Evolutionary conservation across 2,888 invertebrate genomes (phyloP), one percentile per base, ranked within the genome.

Genomic region (Phyto melanocephala): DNA sequence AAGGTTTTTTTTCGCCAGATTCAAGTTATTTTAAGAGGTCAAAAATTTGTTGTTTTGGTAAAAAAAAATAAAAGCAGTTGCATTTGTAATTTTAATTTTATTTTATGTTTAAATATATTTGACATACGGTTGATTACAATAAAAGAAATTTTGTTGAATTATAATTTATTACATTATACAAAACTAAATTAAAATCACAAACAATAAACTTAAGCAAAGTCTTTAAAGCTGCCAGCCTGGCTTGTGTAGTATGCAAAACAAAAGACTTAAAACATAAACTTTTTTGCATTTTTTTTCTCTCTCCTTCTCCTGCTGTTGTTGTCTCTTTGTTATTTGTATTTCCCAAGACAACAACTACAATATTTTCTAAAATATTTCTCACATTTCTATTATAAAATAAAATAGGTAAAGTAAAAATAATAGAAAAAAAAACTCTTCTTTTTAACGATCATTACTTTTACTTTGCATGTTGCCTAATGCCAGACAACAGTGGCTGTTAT

Each of bases 391-490:
- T 79, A 52, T 70, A 79, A 71, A 79, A 79, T 65, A 78, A 70
- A 75, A 82, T 70, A 37, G 63, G 58, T 47, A n/a, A 45, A 11
- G 13, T 20, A 71, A 24, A 50, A 6, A 62, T 40, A 28, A 33
- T 2, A n/a, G 56, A 28, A 37, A 52, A 37, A 40, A 20, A 68
- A 20, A 28, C 13, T 71, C 58, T 22, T 72, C 50, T 62, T 63
- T n/a, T 63, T 65, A 65, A 71, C 62, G 65, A 78, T 81, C 78
- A 78, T 70, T 74, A 81, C 81, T 81, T 81, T 81, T 81, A 78
- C 81, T 81, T 81, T 50, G 28, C 28, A 33, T 52, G 62, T 8
- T 11, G 10, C 56, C 20, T 5, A 37, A 11, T 28, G 54, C 15
- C 15, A 13, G 24, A 15, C 11, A 7, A 17, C 50, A 6, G 22